Evolutionary conservation across 2,113 vertebrate genomes (phyloP), one percentile per base, ranked within the genome.

Genomic region (Heptranchias perlo): DNA sequence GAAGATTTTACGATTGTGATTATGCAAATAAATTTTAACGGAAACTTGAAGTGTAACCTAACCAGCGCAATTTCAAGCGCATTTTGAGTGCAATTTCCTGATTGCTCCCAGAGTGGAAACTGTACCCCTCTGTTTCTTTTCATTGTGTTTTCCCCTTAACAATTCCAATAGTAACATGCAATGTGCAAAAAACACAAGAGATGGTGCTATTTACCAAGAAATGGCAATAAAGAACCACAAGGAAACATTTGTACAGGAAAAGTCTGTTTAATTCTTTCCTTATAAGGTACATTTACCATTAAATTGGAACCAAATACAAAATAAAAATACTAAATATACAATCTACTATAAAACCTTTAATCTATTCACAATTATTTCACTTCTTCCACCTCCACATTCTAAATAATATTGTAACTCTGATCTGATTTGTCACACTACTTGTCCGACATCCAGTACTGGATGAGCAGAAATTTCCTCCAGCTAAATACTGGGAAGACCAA

Each of bases 131-230:
- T n/a, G n/a, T n/a, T n/a, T 69, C 21, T 25, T 58, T 58, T 58
- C 25, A 7, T 10, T 73, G 2, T 35, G 1, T 69, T 69, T 69
- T 31, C 8, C 23, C 73, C 65, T n/a, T 76, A 76, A 76, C 44
- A 82, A n/a, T 44, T 39, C n/a, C 87, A 91, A 58, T 69, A 95
- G 16, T 62, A 61, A 49, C 64, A 14, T 52, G 94, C 94, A 95
- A 95, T 73, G 28, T 95, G 65, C 64, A 95, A 52, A 95, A 16
- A 31, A 6, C 39, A 69, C 94, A 69, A 28, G 64, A 95, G 94
- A 95, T 69, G 94, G 94, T 13, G 13, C 39, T 69, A 31, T 69
- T 95, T 35, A 95, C 94, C 49, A 69, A 95, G 65, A 73, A 73
- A 95, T 52, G 47, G 47, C 23, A 95, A 44, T 7, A 25, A 69